These are phyloP conservation scores for Caenorhabditis japonica DNA, from an alignment of 2,888 invertebrate genomes.

Conservation along the genomic window DNA sequence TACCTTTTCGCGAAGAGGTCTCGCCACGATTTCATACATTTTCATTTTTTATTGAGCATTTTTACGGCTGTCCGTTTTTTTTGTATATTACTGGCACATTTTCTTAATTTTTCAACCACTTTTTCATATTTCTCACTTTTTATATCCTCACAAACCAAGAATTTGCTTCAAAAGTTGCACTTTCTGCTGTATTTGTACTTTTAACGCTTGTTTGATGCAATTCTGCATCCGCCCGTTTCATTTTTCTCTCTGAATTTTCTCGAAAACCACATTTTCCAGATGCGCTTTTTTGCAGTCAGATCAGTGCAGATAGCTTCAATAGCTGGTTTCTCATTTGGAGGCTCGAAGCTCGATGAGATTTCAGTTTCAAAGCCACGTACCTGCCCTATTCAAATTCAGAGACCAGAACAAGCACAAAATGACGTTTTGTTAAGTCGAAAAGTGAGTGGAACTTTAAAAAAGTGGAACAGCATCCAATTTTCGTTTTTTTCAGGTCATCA, in stretches of 20 bases:
- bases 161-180: no score
- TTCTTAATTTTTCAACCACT: no score
- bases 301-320: slow-evolving; percentile 42
- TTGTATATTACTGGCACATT: no score
- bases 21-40: slow-evolving; percentile 36
- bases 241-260: no score
- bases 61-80: slow-evolving; percentile 17
- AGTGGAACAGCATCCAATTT: background rate
- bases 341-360: slow-evolving; percentile 42
- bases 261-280: no score
- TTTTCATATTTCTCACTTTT: no score
- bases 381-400: slow-evolving; percentile 59
- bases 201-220: background rate
- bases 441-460: slow-evolving; percentile 15
- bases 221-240: slow-evolving; percentile 25
- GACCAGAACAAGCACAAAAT: slow-evolving; percentile 53
- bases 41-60: slow-evolving; percentile 19
- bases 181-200: no score
- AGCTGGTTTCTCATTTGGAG: slow-evolving; percentile 49
- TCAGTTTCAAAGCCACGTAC: slow-evolving; percentile 22
- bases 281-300: slow-evolving; percentile 43
- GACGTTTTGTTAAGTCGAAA: slow-evolving; percentile 63
- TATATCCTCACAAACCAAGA: no score
- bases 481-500: slow-evolving; percentile 63
- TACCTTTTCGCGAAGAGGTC: slow-evolving; percentile 22